Percentiles rank a stretch among this genome's conserved stretches.
Evolutionary conservation across 2,113 vertebrate species (phyloP).

Genomic region (Cygnus atratus): DNA sequence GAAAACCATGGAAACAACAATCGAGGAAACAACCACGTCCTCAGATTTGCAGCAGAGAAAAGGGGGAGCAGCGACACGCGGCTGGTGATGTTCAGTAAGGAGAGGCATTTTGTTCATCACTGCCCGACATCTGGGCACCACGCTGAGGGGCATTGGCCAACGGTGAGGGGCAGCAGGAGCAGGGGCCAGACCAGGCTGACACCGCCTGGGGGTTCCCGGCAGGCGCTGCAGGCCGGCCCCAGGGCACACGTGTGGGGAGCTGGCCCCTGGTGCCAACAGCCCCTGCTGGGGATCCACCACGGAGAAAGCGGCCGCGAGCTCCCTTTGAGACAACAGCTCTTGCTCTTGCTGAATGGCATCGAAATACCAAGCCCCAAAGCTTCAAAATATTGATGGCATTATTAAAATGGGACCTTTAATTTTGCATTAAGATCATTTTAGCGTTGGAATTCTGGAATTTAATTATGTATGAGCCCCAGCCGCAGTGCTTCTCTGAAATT

Average conservation of each 20-base stretch:
- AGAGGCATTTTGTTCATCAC: accelerated
- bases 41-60: accelerated
- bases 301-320: neutral
- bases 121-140: accelerated
- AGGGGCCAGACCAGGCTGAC: neutral
- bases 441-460: neutral
- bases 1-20: constrained; percentile 13
- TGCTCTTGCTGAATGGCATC: neutral
- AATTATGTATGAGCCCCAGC: neutral
- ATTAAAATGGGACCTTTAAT: neutral
- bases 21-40: neutral
- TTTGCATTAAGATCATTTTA: neutral
- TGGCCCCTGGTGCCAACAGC: too few species aligned
- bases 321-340: neutral
- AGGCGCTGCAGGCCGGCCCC: neutral
- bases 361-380: neutral
- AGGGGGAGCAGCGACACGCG: neutral
- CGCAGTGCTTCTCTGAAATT: neutral
- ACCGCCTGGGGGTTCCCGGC: too few species aligned
- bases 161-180: neutral
- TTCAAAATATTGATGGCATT: neutral
- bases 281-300: too few species aligned
- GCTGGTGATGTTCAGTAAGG: neutral
- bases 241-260: too few species aligned
- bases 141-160: too few species aligned